Percentiles rank a stretch among this genome's conserved stretches.
Evolutionary conservation across 2,113 vertebrate genomes (phyloP).

Genomic region (Campylomormyrus tamandua): DNA sequence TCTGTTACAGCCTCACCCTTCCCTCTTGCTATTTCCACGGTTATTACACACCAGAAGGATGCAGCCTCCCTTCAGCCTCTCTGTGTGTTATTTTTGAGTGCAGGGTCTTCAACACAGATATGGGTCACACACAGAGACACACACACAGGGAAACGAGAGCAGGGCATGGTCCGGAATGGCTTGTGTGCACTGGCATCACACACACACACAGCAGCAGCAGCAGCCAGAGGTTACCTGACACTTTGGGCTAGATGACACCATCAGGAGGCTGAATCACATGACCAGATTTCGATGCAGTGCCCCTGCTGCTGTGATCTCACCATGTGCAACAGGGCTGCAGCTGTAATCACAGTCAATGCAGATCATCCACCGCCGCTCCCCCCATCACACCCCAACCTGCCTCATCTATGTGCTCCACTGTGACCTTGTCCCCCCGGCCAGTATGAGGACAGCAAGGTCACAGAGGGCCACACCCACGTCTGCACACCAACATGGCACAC

Average conservation of each 20-base stretch:
- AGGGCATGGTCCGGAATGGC: not conserved
- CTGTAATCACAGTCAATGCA: not conserved
- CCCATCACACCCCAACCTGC: not conserved
- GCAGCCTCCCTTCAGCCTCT: not conserved
- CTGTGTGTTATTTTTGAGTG: not conserved
- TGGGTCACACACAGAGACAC: not conserved
- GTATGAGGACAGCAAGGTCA: not conserved
- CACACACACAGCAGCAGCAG: not conserved
- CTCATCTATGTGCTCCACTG: not conserved
- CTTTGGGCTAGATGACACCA: not conserved
- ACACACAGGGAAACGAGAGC: not conserved
- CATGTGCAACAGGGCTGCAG: not conserved
- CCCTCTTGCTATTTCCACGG: not conserved
- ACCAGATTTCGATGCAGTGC: not conserved
- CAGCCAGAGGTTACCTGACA: not conserved
- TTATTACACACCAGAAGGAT: not conserved
- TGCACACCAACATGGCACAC: not conserved
- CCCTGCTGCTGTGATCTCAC: not conserved
- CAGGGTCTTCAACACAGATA: not conserved
- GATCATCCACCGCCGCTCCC: not conserved
- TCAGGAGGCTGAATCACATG: not conserved
- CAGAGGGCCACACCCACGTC: not conserved
- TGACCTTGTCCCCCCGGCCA: not conserved
- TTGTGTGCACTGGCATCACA: no score
- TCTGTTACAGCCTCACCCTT: not conserved